Conservation (phyloP, 2,797 vertebrate species). For the Hydrocynus forskahlii region DNA sequence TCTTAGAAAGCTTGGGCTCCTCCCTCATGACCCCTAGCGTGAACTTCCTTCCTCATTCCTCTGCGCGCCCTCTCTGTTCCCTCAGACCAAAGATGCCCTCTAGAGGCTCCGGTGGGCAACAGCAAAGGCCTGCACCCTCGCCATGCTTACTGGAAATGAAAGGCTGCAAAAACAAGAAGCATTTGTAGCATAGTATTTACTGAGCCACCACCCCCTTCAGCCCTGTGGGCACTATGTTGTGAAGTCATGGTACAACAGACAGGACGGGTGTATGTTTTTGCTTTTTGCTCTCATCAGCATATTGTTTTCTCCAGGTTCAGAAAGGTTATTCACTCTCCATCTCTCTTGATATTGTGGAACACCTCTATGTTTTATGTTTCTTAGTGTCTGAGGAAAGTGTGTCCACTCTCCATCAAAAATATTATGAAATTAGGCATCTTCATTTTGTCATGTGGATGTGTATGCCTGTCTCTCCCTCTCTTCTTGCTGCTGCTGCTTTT, state of each 20-base stretch:
- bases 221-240: background rate
- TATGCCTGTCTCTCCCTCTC: constrained; percentile 4
- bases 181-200: constrained; percentile 4
- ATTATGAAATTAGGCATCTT: too few species aligned
- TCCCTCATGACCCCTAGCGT: constrained; percentile 50
- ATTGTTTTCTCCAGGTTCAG: background rate
- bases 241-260: background rate
- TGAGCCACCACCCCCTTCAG: background rate
- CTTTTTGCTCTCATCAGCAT: background rate
- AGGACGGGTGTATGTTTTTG: background rate
- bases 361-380: too few species aligned
- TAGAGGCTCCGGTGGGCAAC: constrained; percentile 42
- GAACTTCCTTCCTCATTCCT: constrained; percentile 37
- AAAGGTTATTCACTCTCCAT: constrained; percentile 20
- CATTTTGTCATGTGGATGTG: background rate
- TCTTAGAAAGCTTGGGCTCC: constrained; percentile 14
- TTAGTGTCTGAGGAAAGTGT: too few species aligned
- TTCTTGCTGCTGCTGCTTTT: background rate
- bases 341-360: background rate
- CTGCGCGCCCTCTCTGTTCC: constrained; percentile 25
- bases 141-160: constrained; percentile 3
- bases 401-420: too few species aligned
- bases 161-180: background rate
- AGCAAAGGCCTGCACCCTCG: background rate
- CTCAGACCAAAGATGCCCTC: constrained; percentile 46